Base-by-base conservation (phyloP, 2,797 vertebrate species). In the Galaxias olidus region DNA sequence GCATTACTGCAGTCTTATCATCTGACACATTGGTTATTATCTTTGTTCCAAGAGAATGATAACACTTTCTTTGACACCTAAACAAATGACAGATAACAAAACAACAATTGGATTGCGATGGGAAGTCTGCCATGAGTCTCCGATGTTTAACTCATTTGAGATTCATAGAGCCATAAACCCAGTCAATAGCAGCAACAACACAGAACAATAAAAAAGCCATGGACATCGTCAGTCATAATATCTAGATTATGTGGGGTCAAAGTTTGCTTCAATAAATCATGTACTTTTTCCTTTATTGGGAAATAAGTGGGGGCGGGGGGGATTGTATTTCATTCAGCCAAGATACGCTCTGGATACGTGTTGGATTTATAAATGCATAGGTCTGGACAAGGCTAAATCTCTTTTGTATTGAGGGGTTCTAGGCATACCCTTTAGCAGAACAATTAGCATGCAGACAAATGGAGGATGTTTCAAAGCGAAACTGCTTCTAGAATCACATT, bases 181-280 rank as follows among this genome's bases (percentile, higher is more conserved):
- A 42, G 17, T 41, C 53, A 41, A 43, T 49, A 20, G 18, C 41
- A 42, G 52, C 40, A 62, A 50, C 62, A 9, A 19, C 40, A 55
- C 52, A 55, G 9, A 51, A 17, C 66, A 68, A 55, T 76, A 67
- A 72, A 74, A 76, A 11, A 43, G 44, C 74, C 67, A 70, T 75
- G 76, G 74, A 76, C 57, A 46, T 59, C 58, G 66, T 75, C 71
- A 63, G 61, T 64, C 46, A n/a, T 15, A 41, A 57, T 71, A 59
- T 75, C 72, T 70, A 78, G 75, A 76, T 82, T 69, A 75, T 53
- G n/a, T 59, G 49, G 48, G 62, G 70, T 51, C 74, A 81, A 77
- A 71, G 69, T 72, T 74, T 74, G 65, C 61, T 78, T 73, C 68
- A 65, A 74, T 79, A 78, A 80, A 74, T 76, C 49, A 19, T 66